Conservation (phyloP, 2,888 invertebrate genomes). For the Epirrhoe alternata region DNA sequence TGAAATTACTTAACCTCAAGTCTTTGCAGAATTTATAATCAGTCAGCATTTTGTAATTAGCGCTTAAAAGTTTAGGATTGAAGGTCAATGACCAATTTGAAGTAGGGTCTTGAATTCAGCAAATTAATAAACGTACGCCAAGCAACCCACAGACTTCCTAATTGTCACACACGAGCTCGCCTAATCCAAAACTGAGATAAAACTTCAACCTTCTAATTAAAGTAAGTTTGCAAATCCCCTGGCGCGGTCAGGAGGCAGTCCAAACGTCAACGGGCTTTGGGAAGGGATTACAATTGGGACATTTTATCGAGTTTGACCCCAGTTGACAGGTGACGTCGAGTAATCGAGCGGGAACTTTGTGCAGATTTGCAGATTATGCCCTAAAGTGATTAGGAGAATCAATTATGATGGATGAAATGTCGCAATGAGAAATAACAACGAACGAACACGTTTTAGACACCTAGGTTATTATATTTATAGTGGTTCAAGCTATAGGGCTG, state of each 20-base stretch:
- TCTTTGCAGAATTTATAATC: no score
- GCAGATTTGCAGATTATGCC: slow-evolving; percentile 45
- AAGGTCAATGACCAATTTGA: background rate
- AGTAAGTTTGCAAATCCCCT: slow-evolving; percentile 38
- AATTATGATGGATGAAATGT: slow-evolving; percentile 16
- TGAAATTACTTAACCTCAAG: no score
- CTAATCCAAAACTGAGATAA: slow-evolving; percentile 32
- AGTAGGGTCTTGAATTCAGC: background rate
- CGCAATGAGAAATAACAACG: background rate
- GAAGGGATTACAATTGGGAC: slow-evolving; percentile 39
- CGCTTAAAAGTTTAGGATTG: background rate
- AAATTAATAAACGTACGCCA: background rate
- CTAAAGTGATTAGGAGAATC: slow-evolving; percentile 18
- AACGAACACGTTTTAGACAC: background rate
- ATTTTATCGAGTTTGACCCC: slow-evolving; percentile 43
- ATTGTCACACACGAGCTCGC: slow-evolving; percentile 20
- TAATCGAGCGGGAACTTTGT: slow-evolving; percentile 46
- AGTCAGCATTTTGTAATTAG: background rate
- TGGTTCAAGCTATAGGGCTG: no score
- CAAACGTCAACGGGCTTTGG: slow-evolving; percentile 37
- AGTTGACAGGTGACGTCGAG: slow-evolving; percentile 49
- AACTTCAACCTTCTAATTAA: slow-evolving; percentile 40
- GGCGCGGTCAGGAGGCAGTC: slow-evolving; percentile 28
- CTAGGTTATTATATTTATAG: no score
- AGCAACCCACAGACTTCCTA: background rate